A percentile compares a stretch with the other conserved stretches of the same genome.
Conservation (phyloP, 2,797 vertebrate species). For the Botia almorhae region DNA sequence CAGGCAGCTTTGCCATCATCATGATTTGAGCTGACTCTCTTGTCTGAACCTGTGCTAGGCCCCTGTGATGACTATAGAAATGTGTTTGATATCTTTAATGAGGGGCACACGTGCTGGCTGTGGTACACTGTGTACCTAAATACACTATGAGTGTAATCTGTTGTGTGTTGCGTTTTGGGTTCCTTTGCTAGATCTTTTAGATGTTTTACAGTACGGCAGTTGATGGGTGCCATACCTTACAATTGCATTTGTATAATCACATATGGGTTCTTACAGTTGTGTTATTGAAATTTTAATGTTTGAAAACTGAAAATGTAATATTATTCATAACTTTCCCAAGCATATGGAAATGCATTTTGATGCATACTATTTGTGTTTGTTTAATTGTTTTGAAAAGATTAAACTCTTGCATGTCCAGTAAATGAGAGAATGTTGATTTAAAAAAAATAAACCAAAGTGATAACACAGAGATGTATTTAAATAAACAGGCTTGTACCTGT, state of each 20-base stretch:
- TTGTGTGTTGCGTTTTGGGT: constrained; percentile 3
- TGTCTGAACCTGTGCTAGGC: constrained; percentile 48
- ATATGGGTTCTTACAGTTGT: not conserved
- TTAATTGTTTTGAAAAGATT: not conserved
- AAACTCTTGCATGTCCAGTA: not conserved
- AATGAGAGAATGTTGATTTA: not conserved
- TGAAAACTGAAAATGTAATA: not conserved
- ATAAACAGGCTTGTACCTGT: not conserved
- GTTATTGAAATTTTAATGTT: no score
- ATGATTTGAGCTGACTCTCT: constrained; percentile 47
- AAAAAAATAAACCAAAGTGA: not conserved
- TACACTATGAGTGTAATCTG: constrained; percentile 11
- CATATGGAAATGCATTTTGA: not conserved
- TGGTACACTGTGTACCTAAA: constrained; percentile 31
- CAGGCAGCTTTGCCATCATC: constrained; percentile 44
- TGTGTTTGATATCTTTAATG: constrained; percentile 58
- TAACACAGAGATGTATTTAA: not conserved
- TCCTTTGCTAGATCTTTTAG: constrained; percentile 2
- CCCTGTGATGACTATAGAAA: constrained; percentile 46
- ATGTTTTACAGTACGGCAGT: not conserved
- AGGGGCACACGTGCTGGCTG: constrained; percentile 41
- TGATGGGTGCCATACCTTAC: not conserved
- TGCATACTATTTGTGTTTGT: not conserved
- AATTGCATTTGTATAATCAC: not conserved
- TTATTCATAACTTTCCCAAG: not conserved